Base-by-base conservation (phyloP, 2,888 invertebrate genomes). In the Sarcophaga subvicina region DNA sequence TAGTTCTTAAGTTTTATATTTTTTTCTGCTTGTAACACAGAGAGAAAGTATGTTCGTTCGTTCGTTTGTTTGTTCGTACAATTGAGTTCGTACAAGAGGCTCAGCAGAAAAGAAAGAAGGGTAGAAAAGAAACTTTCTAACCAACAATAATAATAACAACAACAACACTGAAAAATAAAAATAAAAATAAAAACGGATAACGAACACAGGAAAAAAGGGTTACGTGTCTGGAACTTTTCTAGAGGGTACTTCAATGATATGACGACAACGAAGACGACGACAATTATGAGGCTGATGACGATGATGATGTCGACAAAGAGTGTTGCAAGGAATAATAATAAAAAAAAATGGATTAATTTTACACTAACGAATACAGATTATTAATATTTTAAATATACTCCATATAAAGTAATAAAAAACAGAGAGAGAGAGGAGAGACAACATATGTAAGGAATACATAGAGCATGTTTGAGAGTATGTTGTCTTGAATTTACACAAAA, bases 161-260 rank as follows among this genome's bases (percentile, higher is more conserved):
- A 80, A 60, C 49, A 49, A 64, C 5, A 14, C 12, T 54, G 17
- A 17, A 3, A n/a, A 66, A n/a, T 10, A 37, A 27, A 37, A 27
- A 64, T 4, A 25, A 11, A 11, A 27, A 17, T 17, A 66, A n/a
- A 66, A 67, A 20, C 59, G 69, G 45, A 47, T 64, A 70, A 75
- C 75, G 10, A 49, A 25, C 14, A 75, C 37, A 60, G 37, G 45
- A 76, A 67, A 77, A 69, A 83, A 78, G 83, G 80, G 80, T 77
- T 80, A 83, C 69, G 80, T 72, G 86, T 86, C 86, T 80, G 70
- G 54, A 83, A 86, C 73, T 70, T 78, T 77, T 80, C 73, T 83
- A 78, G 37, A 73, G 69, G 70, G 66, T 60, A 75, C 80, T 77
- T 80, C 37, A 71, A 66, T 54, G 54, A 54, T 17, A 54, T 54